These are phyloP conservation scores for Takifugu flavidus DNA, from an alignment of 2,113 vertebrate genomes.

Conservation along the genomic window DNA sequence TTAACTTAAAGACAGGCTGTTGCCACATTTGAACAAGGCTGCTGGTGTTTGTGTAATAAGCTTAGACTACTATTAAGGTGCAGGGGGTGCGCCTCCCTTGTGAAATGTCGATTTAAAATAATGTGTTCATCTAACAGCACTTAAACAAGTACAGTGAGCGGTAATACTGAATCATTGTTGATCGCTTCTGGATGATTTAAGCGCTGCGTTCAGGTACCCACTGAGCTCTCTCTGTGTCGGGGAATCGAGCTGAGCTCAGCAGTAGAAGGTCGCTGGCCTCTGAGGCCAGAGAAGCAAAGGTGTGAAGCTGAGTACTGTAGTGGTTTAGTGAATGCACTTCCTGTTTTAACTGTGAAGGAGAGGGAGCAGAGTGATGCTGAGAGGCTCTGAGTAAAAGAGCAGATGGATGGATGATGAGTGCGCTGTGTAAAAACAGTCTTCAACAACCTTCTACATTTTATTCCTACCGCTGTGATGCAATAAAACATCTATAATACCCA, in stretches of 20 bases:
- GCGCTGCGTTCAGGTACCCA: conserved; percentile 5
- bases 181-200: conserved; percentile 10
- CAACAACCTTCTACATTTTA: too few species aligned
- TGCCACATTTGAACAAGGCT: background rate
- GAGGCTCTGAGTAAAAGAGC: conserved; percentile 7
- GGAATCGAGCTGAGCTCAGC: conserved; percentile 41
- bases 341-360: conserved; percentile 24
- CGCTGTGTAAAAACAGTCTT: background rate
- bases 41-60: background rate
- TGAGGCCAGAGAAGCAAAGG: too few species aligned
- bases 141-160: too few species aligned
- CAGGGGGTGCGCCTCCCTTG: too few species aligned
- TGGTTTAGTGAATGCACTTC: conserved; percentile 32
- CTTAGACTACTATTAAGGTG: too few species aligned
- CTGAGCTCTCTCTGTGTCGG: background rate
- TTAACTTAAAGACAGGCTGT: conserved; percentile 20
- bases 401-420: conserved; percentile 3
- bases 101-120: too few species aligned
- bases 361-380: background rate
- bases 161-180: background rate
- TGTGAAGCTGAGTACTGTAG: background rate
- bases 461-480: too few species aligned
- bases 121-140: too few species aligned
- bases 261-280: conserved; percentile 13
- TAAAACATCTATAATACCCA: too few species aligned